These are phyloP conservation scores for Spea bombifrons DNA, from an alignment of 2,113 vertebrate genomes.

Conservation along the genomic window DNA sequence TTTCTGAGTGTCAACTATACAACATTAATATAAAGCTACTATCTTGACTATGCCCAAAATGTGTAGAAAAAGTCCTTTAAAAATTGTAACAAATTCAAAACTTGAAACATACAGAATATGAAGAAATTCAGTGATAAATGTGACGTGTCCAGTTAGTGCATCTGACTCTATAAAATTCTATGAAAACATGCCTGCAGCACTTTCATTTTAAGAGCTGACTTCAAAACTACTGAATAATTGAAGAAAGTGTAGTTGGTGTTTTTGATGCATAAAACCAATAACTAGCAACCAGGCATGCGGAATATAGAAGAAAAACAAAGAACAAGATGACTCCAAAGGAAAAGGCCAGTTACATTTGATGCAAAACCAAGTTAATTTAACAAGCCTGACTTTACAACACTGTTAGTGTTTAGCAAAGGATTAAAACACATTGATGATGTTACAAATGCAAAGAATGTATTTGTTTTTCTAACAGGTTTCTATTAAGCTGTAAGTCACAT, in stretches of 20 bases:
- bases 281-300: slow-evolving; percentile 5
- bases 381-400: too few species aligned
- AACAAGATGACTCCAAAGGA: not conserved
- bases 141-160: slow-evolving; percentile 35
- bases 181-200: slow-evolving; percentile 35
- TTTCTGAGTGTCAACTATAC: too few species aligned
- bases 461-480: too few species aligned
- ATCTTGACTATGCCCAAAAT: too few species aligned
- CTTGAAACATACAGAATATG: slow-evolving; percentile 17
- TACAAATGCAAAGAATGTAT: too few species aligned
- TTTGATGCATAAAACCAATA: slow-evolving; percentile 12
- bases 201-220: slow-evolving; percentile 23
- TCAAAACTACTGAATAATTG: slow-evolving; percentile 38
- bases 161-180: slow-evolving; percentile 27
- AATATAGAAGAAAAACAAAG: slow-evolving; percentile 10
- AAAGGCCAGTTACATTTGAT: not conserved
- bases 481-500: too few species aligned
- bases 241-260: slow-evolving; percentile 12
- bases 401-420: too few species aligned
- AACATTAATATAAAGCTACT: too few species aligned
- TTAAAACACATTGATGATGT: too few species aligned
- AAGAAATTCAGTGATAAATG: slow-evolving; percentile 33
- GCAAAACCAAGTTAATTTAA: not conserved
- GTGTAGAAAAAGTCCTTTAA: not conserved
- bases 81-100: slow-evolving; percentile 6